Conservation (phyloP, 2,888 invertebrate species). For the Lordiphosa fenestrarum region DNA sequence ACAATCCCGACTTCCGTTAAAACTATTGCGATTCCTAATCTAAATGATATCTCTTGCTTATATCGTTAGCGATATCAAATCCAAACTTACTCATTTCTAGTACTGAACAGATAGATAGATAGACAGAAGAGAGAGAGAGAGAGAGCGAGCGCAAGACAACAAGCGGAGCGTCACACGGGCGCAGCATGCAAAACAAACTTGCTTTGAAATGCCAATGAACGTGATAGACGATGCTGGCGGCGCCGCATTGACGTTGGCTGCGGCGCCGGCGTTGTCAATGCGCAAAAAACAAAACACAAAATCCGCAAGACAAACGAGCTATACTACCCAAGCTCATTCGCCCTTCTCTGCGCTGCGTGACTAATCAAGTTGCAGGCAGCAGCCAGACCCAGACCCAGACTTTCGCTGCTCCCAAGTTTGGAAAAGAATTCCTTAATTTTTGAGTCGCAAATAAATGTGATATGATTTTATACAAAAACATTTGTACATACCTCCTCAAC, state of each 20-base stretch:
- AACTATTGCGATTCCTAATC: too few relatives aligned
- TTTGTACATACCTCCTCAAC: slow-evolving; percentile 3
- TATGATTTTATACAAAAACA: slow-evolving; percentile 4
- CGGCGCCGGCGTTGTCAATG: slow-evolving; percentile 16
- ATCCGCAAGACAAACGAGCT: background rate
- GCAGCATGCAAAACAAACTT: slow-evolving; percentile 59
- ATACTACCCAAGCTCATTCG: background rate
- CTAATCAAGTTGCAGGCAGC: slow-evolving; percentile 59
- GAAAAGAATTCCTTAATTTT: slow-evolving; percentile 32
- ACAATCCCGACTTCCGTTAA: too few relatives aligned
- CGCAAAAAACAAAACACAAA: slow-evolving; percentile 4
- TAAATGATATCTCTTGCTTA: too few relatives aligned
- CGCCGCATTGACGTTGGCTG: slow-evolving; percentile 7
- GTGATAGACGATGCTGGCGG: slow-evolving; percentile 9
- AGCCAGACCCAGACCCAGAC: background rate
- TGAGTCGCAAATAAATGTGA: background rate
- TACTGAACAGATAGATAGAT: too few relatives aligned
- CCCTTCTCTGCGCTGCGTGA: slow-evolving; percentile 24
- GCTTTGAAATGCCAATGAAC: slow-evolving; percentile 64
- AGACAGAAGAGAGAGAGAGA: slow-evolving; percentile 18
- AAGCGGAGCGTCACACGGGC: slow-evolving; percentile 28
- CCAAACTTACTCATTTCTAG: too few relatives aligned
- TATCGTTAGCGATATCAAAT: too few relatives aligned
- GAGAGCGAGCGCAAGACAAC: slow-evolving; percentile 11
- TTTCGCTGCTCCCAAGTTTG: slow-evolving; percentile 12